Percentiles rank a stretch among this genome's conserved stretches.
Evolutionary conservation across 2,888 invertebrate species (phyloP).

Genomic region (Nymphalis urticae): DNA sequence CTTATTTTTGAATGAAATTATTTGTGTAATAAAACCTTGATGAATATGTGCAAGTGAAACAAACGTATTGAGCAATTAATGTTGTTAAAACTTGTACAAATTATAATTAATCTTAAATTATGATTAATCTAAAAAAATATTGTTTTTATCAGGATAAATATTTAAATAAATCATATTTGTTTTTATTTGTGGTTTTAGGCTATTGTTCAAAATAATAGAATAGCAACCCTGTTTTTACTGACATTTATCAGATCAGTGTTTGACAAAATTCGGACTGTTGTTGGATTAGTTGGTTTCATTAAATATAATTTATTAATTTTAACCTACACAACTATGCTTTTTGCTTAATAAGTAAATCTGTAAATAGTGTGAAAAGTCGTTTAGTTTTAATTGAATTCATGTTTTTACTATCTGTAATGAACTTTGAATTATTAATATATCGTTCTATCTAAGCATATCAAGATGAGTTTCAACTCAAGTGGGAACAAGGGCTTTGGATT

Average conservation of each 20-base stretch:
- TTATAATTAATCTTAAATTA: too few species aligned
- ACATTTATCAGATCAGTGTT: constrained; percentile 14
- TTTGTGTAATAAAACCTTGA: too few species aligned
- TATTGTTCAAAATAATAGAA: too few species aligned
- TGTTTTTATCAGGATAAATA: too few species aligned
- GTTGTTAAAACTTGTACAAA: too few species aligned
- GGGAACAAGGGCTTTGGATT: constrained; percentile 86
- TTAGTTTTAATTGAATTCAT: constrained; percentile 3
- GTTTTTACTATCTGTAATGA: constrained; percentile 23
- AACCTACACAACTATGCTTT: constrained; percentile 16
- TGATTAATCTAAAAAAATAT: too few species aligned
- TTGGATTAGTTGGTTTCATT: constrained; percentile 23
- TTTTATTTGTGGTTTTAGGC: too few species aligned
- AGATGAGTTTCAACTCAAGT: constrained; percentile 84
- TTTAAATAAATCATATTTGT: too few species aligned
- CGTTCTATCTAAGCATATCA: constrained; percentile 40
- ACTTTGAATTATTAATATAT: constrained; percentile 33
- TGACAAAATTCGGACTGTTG: constrained; percentile 16
- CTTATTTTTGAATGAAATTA: too few species aligned
- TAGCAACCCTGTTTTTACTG: constrained; percentile 7
- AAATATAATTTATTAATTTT: constrained; percentile 20
- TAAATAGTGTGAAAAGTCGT: background rate
- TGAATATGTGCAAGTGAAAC: too few species aligned
- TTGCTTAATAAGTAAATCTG: constrained; percentile 7
- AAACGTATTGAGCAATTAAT: too few species aligned